Evolutionary conservation across 2,888 invertebrate genomes (phyloP), one percentile per base, ranked within the genome.

Genomic region (Diplazon laetatorius): DNA sequence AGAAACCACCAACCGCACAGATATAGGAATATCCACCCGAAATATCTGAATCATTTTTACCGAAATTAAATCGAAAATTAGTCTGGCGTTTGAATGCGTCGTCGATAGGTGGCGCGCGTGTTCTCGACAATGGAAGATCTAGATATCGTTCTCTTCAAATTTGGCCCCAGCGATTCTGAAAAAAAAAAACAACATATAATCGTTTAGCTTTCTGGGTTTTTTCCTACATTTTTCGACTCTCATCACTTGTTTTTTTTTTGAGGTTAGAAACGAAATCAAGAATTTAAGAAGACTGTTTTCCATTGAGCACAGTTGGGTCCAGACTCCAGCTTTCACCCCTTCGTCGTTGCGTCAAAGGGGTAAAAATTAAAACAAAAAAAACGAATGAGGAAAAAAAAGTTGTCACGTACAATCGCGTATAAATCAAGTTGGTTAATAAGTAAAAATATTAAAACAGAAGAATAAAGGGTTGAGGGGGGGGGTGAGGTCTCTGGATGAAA

Each of bases 61-160:
- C 87, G 89, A 89, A 89, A 89, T 89, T 89, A 89, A 89, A 89
- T 89, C 89, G 89, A 89, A 89, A 89, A 89, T 89, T 89, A 89
- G 87, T 88, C 85, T 88, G 84, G 84, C 87, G 88, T 89, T 89
- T 88, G 89, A 88, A 89, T 89, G 86, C 88, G 87, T 87, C 87
- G 85, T 85, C 87, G 87, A 89, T 88, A 86, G 78, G 59, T 35
- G 59, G 65, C 14, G 65, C 57, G 63, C 72, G 70, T 78, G 84
- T 83, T 85, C 86, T 30, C 85, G 86, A 84, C 84, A 84, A 75
- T 88, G 85, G 69, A 44, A 57, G 63, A 44, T 42, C 69, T n/a
- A n/a, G n/a, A n/a, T n/a, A n/a, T n/a, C n/a, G n/a, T n/a, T n/a
- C n/a, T n/a, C n/a, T n/a, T n/a, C n/a, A n/a, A n/a, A n/a, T n/a